These are phyloP conservation scores for Pollenia amentaria DNA, from an alignment of 2,888 invertebrate species.

Conservation along the genomic window DNA sequence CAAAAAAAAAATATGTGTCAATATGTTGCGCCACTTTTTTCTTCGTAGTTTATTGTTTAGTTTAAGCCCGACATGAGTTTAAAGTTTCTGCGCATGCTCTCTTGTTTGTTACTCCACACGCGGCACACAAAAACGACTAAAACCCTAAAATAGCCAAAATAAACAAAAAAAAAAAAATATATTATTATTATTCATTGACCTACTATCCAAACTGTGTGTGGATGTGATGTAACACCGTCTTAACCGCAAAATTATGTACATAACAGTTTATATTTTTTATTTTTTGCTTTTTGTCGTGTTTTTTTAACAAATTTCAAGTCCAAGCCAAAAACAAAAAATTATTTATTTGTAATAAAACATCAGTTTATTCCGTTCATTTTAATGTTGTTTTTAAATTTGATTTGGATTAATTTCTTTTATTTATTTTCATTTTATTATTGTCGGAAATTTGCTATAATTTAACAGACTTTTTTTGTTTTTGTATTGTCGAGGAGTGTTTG, in stretches of 20 bases:
- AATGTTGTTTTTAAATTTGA: constrained; percentile 15
- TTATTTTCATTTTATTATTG: constrained; percentile 18
- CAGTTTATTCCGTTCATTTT: constrained; percentile 62
- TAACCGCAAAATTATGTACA: constrained; percentile 72
- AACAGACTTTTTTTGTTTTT: constrained; percentile 30
- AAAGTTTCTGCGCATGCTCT: constrained; percentile 65
- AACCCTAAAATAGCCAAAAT: constrained; percentile 67
- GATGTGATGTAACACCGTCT: constrained; percentile 76
- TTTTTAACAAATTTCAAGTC: constrained; percentile 71
- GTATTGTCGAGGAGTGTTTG: not conserved
- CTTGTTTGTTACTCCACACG: constrained; percentile 27
- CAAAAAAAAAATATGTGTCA: constrained; percentile 33
- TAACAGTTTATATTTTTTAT: constrained; percentile 64
- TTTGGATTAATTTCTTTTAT: constrained; percentile 51
- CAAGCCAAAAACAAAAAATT: constrained; percentile 49
- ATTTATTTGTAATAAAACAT: constrained; percentile 32
- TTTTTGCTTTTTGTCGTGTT: constrained; percentile 40
- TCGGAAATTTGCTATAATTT: constrained; percentile 53
- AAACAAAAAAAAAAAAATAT: too few relatives aligned
- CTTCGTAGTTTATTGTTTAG: constrained; percentile 32
- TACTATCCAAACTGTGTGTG: constrained; percentile 75
- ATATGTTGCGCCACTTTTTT: constrained; percentile 49
- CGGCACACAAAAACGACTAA: constrained; percentile 50
- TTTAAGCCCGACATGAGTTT: constrained; percentile 47
- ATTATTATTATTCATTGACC: constrained; percentile 77